These are phyloP conservation scores for Rhinichthys osculus DNA, from an alignment of 2,797 vertebrate genomes.

Conservation along the genomic window DNA sequence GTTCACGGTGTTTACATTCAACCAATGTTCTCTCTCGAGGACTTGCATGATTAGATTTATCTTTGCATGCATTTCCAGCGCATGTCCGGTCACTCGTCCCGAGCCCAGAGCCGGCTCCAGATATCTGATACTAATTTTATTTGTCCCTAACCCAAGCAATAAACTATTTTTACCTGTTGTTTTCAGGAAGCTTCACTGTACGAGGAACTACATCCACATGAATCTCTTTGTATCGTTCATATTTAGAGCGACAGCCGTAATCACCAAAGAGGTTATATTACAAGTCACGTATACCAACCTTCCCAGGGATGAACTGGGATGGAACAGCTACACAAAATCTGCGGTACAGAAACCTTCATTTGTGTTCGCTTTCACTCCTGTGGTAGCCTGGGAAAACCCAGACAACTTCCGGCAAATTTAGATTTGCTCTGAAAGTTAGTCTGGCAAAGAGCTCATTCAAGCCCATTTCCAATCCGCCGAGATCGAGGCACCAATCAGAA, in stretches of 20 bases:
- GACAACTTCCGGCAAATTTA: no score
- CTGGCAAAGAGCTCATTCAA: no score
- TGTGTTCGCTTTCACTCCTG: neutral
- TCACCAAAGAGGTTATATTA: conserved; percentile 85
- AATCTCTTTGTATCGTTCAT: conserved; percentile 96
- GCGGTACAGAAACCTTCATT: conserved; percentile 72
- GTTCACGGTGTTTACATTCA: neutral
- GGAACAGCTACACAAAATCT: conserved; percentile 82
- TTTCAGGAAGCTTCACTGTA: conserved; percentile 94
- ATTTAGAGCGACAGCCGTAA: conserved; percentile 84
- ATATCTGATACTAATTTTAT: conserved; percentile 43
- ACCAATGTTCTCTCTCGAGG: neutral
- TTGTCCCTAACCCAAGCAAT: conserved; percentile 22
- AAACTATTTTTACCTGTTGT: conserved; percentile 58
- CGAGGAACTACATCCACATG: conserved; percentile 98
- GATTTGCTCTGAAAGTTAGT: no score
- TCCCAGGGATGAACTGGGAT: conserved; percentile 82
- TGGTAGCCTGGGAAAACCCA: no score
- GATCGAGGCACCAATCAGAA: no score
- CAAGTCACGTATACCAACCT: conserved; percentile 80
- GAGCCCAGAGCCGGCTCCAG: conserved; percentile 48
- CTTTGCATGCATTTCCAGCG: neutral
- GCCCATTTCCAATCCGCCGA: no score
- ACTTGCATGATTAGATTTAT: neutral
- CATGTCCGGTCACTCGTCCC: conserved; percentile 10